These are phyloP conservation scores for Erythrocercus mccallii DNA, from an alignment of 2,113 vertebrate species.

Conservation along the genomic window DNA sequence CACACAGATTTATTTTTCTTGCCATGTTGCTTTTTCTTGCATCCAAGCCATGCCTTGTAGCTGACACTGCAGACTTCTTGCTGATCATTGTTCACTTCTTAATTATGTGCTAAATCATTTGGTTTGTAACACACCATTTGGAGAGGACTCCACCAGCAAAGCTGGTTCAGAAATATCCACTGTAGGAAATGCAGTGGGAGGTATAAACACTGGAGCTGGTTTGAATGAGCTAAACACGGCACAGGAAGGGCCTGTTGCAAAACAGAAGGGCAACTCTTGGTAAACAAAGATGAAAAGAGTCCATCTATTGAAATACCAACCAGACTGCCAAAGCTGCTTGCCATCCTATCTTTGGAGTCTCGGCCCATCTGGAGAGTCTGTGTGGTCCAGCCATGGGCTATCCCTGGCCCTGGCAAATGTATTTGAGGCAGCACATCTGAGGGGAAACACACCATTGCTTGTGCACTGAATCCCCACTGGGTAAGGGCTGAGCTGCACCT, in stretches of 20 bases:
- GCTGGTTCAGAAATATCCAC: background rate
- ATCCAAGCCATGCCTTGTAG: background rate
- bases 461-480: background rate
- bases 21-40: background rate
- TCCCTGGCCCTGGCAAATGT: background rate
- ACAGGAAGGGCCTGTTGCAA: background rate
- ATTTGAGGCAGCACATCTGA: background rate
- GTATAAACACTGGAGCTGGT: background rate
- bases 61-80: background rate
- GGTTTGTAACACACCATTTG: background rate
- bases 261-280: background rate
- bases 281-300: background rate
- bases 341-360: background rate
- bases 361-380: background rate
- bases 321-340: background rate
- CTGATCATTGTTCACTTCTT: background rate
- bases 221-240: background rate
- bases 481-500: background rate
- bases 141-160: background rate
- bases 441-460: background rate
- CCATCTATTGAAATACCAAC: background rate
- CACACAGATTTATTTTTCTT: background rate
- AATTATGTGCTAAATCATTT: slow-evolving; percentile 36
- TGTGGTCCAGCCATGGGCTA: background rate
- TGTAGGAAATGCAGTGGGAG: background rate